A percentile compares a stretch with the other conserved stretches of the same genome.
phyloP scores from a whole-genome alignment of 2,113 vertebrate species.

The Taurulus bubalis region DNA sequence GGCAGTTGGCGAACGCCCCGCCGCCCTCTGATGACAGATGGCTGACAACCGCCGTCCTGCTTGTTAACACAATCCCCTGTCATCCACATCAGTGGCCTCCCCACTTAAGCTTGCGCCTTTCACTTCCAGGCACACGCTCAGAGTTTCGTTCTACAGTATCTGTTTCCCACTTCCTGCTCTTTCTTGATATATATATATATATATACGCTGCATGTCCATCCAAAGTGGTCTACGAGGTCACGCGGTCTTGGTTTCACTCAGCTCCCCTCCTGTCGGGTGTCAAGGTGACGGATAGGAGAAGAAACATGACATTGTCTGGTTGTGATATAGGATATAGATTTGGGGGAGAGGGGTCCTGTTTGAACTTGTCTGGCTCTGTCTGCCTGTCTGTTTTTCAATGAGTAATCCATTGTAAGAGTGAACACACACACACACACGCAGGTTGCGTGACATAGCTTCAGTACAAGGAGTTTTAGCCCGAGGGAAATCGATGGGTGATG shows the following conservation, averaged over 20 bases:
- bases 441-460: constrained; percentile 48
- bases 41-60: constrained; percentile 53
- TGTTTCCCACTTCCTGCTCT: constrained; percentile 53
- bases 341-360: constrained; percentile 58
- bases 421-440: constrained; percentile 29
- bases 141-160: constrained; percentile 19
- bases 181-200: constrained; percentile 24
- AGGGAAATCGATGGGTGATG: constrained; percentile 47
- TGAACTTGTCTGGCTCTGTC: constrained; percentile 77
- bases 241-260: constrained; percentile 44
- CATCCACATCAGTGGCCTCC: constrained; percentile 54
- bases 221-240: constrained; percentile 48
- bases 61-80: constrained; percentile 66
- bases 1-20: constrained; percentile 9
- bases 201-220: constrained; percentile 35
- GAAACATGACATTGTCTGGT: constrained; percentile 71
- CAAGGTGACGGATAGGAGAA: constrained; percentile 58
- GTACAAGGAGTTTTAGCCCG: constrained; percentile 46
- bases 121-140: constrained; percentile 50
- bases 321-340: constrained; percentile 37
- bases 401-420: constrained; percentile 75
- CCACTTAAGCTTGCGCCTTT: constrained; percentile 51
- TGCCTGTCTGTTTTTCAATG: constrained; percentile 73
- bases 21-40: constrained; percentile 49
- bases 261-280: constrained; percentile 41